Evolutionary conservation across 2,888 invertebrate species (phyloP).

Genomic region (Lepetodrilus schrolli): DNA sequence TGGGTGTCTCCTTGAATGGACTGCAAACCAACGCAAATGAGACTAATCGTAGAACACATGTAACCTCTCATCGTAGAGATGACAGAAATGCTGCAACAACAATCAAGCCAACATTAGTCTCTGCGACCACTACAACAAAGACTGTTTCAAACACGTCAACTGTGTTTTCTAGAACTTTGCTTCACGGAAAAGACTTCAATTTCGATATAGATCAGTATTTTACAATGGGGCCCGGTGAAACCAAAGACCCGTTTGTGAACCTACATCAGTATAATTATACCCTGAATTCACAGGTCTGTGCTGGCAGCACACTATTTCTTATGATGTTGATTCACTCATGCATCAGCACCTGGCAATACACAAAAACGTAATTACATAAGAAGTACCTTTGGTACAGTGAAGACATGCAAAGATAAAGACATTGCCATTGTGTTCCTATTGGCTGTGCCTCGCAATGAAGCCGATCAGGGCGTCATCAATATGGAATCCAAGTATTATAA

Average conservation of each 20-base stretch:
- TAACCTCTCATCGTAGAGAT: too few species aligned
- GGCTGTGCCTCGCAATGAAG: not conserved
- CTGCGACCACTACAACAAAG: too few species aligned
- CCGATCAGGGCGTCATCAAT: not conserved
- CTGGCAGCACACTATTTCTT: not conserved
- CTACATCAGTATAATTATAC: not conserved
- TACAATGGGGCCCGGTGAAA: too few species aligned
- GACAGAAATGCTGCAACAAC: too few species aligned
- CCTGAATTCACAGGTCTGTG: not conserved
- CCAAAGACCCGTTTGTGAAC: not conserved
- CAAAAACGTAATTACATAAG: not conserved
- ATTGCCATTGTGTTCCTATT: not conserved
- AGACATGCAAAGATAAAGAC: not conserved
- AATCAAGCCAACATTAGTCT: too few species aligned
- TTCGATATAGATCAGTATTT: too few species aligned
- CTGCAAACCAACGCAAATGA: too few species aligned
- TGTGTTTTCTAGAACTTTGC: too few species aligned
- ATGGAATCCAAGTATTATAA: not conserved
- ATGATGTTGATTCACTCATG: not conserved
- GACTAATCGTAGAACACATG: too few species aligned
- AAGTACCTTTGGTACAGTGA: not conserved
- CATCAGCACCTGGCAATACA: not conserved
- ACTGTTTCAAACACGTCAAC: too few species aligned
- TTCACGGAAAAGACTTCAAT: too few species aligned
- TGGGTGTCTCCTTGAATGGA: too few species aligned